Conservation (phyloP, 2,113 vertebrate species). For the Periophthalmodon schlosseri region DNA sequence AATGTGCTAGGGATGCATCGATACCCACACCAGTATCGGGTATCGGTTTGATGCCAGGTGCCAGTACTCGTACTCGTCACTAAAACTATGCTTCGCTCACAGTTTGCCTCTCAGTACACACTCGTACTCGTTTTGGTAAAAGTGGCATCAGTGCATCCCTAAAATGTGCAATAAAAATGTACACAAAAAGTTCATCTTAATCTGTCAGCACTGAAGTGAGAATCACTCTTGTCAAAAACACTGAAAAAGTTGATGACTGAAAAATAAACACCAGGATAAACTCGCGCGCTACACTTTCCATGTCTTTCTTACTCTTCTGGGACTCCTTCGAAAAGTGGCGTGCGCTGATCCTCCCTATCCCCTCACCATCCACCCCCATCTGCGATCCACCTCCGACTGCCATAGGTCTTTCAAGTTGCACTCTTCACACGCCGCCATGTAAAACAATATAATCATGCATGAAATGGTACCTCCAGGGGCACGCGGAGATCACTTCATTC, state of each 20-base stretch:
- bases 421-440: conserved; percentile 63
- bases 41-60: no score
- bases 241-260: not conserved
- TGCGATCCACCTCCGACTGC: conserved; percentile 68
- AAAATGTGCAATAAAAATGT: not conserved
- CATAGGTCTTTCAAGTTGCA: conserved; percentile 74
- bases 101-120: no score
- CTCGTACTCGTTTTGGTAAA: no score
- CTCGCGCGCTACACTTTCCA: not conserved
- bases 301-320: conserved; percentile 45
- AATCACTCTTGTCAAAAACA: not conserved
- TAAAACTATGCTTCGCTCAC: no score
- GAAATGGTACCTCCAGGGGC: conserved; percentile 71
- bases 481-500: conserved; percentile 66
- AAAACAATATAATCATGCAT: conserved; percentile 78
- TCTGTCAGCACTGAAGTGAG: not conserved
- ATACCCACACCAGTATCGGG: no score
- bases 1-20: no score
- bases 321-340: conserved; percentile 53
- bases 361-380: conserved; percentile 63
- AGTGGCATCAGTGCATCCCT: no score
- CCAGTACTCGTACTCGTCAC: no score
- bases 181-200: not conserved
- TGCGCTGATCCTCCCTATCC: conserved; percentile 68
- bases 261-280: not conserved